phyloP scores from a whole-genome alignment of 2,113 vertebrate genomes.

The Eulemur macaco region DNA sequence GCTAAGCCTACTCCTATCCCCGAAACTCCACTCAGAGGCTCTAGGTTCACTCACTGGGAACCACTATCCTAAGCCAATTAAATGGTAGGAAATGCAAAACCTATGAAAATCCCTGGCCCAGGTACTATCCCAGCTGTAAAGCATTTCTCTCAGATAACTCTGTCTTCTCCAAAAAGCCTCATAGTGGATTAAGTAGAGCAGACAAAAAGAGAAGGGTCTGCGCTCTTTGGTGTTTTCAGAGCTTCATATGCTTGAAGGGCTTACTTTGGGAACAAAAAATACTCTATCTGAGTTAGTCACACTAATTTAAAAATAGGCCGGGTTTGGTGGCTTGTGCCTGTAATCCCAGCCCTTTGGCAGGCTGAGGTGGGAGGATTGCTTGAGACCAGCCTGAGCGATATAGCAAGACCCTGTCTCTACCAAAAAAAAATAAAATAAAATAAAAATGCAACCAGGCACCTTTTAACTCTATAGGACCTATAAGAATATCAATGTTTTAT shows the following conservation, averaged over 20 bases:
- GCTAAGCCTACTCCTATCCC: neutral
- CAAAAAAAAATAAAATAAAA: no score
- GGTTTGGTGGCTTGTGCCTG: no score
- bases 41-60: neutral
- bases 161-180: neutral
- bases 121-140: slow-evolving; percentile 11
- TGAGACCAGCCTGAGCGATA: no score
- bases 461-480: neutral
- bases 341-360: no score
- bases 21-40: neutral
- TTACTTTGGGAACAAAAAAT: slow-evolving; percentile 25
- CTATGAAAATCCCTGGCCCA: neutral
- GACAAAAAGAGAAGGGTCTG: neutral
- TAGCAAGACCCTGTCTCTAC: no score
- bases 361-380: no score
- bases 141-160: neutral
- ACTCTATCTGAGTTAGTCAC: neutral
- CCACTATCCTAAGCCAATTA: neutral
- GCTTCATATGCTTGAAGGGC: neutral
- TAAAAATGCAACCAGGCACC: neutral
- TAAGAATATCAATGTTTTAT: neutral
- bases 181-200: neutral
- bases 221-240: neutral
- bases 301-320: neutral
- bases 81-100: slow-evolving; percentile 31